These are phyloP conservation scores for Eptatretus burgeri DNA, from an alignment of 2,113 vertebrate genomes.

Conservation along the genomic window DNA sequence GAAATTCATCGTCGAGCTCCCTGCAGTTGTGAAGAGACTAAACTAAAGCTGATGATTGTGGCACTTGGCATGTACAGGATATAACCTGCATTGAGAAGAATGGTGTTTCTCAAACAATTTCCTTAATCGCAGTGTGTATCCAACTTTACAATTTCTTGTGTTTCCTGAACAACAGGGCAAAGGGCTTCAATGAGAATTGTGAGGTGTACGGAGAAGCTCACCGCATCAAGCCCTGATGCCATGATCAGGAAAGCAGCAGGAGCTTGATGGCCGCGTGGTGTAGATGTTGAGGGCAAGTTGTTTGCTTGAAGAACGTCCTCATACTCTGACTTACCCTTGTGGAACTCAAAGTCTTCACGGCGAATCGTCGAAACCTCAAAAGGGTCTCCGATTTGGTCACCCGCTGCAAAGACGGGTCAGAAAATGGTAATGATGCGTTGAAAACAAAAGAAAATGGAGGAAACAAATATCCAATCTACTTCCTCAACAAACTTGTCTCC, in stretches of 20 bases:
- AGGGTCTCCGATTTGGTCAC: slow-evolving; percentile 25
- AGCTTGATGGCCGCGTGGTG: slow-evolving; percentile 29
- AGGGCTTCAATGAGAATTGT: no score
- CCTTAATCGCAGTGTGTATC: no score
- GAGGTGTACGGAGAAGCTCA: slow-evolving; percentile 9
- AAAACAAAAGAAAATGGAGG: no score
- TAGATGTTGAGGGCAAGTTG: slow-evolving; percentile 25
- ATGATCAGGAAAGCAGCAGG: slow-evolving; percentile 36
- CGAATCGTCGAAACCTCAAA: slow-evolving; percentile 31
- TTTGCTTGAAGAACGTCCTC: slow-evolving; percentile 32
- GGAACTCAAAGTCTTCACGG: slow-evolving; percentile 32
- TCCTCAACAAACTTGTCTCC: no score
- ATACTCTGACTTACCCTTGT: slow-evolving; percentile 32
- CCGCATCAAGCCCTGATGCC: slow-evolving; percentile 30
- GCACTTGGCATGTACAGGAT: no score
- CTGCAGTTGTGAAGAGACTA: no score
- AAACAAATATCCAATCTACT: no score
- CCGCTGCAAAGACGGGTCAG: slow-evolving; percentile 15
- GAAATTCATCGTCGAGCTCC: background rate
- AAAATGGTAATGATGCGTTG: no score
- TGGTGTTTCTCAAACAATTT: no score
- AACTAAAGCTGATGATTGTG: no score
- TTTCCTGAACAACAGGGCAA: background rate
- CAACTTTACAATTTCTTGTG: background rate
- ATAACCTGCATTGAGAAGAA: no score